phyloP scores from a whole-genome alignment of 1,140 invertebrate genomes.

The Cherax quadricarinatus region DNA sequence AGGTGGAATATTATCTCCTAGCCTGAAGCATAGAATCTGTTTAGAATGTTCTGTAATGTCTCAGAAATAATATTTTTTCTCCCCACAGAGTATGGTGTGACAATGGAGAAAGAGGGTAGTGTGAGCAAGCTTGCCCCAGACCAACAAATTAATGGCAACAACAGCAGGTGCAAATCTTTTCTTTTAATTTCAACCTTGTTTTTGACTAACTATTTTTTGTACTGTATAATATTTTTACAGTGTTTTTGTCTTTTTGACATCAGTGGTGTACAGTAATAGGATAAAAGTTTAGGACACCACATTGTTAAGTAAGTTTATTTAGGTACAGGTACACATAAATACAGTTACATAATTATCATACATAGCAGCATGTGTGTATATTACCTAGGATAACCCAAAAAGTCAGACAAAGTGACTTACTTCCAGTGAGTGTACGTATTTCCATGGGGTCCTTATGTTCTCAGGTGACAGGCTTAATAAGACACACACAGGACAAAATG shows the following conservation, averaged over 20 bases:
- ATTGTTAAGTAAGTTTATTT: no score
- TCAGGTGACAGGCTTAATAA: no score
- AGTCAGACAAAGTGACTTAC: no score
- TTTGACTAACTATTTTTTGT: neutral
- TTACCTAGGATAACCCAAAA: no score
- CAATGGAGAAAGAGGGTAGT: neutral
- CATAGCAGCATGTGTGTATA: no score
- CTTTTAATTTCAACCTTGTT: neutral
- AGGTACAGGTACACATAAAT: no score
- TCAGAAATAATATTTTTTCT: neutral
- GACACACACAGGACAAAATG: no score
- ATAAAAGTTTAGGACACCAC: no score
- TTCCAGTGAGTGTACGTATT: no score
- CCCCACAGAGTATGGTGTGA: neutral
- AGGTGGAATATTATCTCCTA: neutral
- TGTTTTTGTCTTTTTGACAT: neutral
- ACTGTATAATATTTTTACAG: neutral
- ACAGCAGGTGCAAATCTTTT: neutral
- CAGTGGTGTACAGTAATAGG: no score
- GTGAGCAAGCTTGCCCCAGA: neutral
- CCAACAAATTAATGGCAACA: constrained; percentile 2
- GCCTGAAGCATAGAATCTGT: neutral
- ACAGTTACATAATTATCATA: no score
- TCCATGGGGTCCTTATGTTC: no score
- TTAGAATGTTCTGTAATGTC: neutral